phyloP scores from a whole-genome alignment of 30 jellyfish, hydroid and myxozoan species.

The Turritopsis dohrnii region DNA sequence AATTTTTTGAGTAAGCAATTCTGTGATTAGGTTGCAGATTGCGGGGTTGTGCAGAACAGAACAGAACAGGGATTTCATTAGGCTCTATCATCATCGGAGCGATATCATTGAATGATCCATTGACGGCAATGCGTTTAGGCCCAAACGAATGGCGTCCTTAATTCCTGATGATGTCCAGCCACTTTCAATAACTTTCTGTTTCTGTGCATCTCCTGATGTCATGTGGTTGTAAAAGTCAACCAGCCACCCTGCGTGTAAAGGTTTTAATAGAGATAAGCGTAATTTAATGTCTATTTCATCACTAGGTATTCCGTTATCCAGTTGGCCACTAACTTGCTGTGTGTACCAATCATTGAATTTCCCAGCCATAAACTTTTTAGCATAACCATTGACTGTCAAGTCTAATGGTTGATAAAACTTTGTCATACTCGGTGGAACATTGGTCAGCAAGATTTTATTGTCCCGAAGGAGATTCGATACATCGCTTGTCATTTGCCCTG shows the following conservation, averaged over 20 bases:
- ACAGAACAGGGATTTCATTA: conserved; percentile 5
- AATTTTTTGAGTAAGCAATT: background rate
- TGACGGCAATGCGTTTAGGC: conserved; percentile 1
- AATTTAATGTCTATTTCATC: background rate
- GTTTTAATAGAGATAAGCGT: background rate
- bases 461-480: background rate
- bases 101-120: conserved; percentile 19
- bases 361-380: conserved; percentile 13
- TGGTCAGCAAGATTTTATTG: conserved; percentile 2
- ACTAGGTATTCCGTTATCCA: background rate
- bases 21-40: background rate
- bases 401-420: conserved; percentile 3
- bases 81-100: conserved; percentile 16
- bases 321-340: background rate
- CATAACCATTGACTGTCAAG: conserved; percentile 22
- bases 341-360: background rate
- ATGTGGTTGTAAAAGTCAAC: background rate
- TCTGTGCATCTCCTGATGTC: background rate
- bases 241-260: background rate
- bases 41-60: background rate
- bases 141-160: conserved; percentile 4
- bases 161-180: conserved; percentile 15
- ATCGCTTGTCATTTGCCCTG: conserved; percentile 17
- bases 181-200: background rate
- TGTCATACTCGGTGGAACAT: conserved; percentile 16